Evolutionary conservation across 2,888 invertebrate species (phyloP).

Genomic region (Abrostola triplasia): DNA sequence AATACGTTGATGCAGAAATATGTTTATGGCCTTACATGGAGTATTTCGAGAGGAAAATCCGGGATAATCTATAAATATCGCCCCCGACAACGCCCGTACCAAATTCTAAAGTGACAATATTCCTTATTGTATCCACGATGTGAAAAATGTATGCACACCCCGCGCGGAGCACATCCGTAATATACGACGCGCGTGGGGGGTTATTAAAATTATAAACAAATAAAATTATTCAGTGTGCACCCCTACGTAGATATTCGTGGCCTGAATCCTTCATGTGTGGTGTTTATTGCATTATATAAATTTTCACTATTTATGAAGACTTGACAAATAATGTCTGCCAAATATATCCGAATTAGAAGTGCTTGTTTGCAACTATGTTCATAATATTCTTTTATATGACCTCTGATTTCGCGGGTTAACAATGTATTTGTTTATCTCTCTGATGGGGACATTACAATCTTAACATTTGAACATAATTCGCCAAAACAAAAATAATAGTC

Average conservation of each 20-base stretch:
- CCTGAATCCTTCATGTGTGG: conserved; percentile 72
- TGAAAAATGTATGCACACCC: conserved; percentile 85
- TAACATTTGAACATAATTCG: too few species aligned
- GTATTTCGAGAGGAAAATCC: conserved; percentile 82
- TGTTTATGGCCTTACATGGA: conserved; percentile 72
- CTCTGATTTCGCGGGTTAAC: too few species aligned
- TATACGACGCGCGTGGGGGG: conserved; percentile 76
- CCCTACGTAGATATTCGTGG: conserved; percentile 72
- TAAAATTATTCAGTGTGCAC: conserved; percentile 83
- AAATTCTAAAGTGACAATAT: conserved; percentile 86
- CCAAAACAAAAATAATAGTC: too few species aligned
- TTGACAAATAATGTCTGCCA: conserved; percentile 4
- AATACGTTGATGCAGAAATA: conserved; percentile 64
- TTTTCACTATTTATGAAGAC: conserved; percentile 11
- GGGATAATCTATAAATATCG: conserved; percentile 86
- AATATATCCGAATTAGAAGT: too few species aligned
- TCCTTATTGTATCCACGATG: conserved; percentile 77
- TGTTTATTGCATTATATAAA: conserved; percentile 47
- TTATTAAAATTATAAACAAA: conserved; percentile 88
- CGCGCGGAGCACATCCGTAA: conserved; percentile 54
- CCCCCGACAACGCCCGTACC: conserved; percentile 71
- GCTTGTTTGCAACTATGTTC: too few species aligned
- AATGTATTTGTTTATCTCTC: too few species aligned
- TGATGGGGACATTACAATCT: too few species aligned
- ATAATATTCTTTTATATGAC: too few species aligned